Evolutionary conservation across 2,888 invertebrate species (phyloP).

Genomic region (Zootermopsis nevadensis): DNA sequence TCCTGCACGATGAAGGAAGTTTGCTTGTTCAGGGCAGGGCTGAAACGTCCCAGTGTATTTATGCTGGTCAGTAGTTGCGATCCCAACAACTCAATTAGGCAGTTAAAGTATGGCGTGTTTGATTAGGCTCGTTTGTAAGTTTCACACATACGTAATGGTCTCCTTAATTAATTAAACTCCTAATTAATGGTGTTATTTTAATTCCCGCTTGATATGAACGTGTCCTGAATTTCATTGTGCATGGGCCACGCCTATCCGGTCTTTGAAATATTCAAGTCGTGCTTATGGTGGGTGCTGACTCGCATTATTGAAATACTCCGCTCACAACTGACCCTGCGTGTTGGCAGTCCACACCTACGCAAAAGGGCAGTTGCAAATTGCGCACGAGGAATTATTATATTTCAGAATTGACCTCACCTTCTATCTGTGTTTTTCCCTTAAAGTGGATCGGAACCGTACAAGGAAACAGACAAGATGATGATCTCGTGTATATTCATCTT

Average conservation of each 20-base stretch:
- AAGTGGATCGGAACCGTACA: too few relatives aligned
- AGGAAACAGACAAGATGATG: too few relatives aligned
- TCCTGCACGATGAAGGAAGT: background rate
- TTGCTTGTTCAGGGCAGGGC: background rate
- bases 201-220: background rate
- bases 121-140: background rate
- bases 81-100: background rate
- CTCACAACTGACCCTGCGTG: too few relatives aligned
- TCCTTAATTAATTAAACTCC: background rate
- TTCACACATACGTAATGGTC: background rate
- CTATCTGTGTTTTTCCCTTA: too few relatives aligned
- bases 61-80: background rate
- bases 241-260: background rate
- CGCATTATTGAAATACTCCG: too few relatives aligned
- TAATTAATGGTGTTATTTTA: background rate
- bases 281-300: background rate
- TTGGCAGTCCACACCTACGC: too few relatives aligned
- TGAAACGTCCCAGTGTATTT: background rate
- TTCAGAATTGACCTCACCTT: too few relatives aligned
- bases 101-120: background rate
- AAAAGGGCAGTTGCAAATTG: too few relatives aligned
- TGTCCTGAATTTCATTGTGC: background rate
- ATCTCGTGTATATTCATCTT: too few relatives aligned
- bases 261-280: background rate
- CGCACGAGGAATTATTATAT: too few relatives aligned